Conservation (phyloP, 2,113 vertebrate species). For the Platichthys flesus region DNA sequence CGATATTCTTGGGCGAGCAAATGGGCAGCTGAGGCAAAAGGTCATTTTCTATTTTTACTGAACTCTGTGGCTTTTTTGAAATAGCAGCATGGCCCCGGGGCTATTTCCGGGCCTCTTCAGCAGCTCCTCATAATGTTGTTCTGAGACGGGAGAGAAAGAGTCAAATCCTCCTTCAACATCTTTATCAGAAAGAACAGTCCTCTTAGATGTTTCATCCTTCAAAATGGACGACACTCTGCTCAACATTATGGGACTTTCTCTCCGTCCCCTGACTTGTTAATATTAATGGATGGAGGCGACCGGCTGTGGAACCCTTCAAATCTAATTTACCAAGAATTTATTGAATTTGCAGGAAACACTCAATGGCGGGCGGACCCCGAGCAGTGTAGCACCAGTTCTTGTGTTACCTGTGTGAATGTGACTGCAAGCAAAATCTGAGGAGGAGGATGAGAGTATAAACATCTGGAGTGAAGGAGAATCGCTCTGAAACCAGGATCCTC, state of each 20-base stretch:
- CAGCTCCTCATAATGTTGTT: slow-evolving; percentile 39
- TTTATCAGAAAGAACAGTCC: background rate
- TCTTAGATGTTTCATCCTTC: background rate
- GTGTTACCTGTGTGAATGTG: slow-evolving; percentile 28
- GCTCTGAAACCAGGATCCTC: too few species aligned
- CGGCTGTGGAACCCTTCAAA: slow-evolving; percentile 31
- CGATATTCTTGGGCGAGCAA: background rate
- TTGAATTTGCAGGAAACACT: slow-evolving; percentile 56
- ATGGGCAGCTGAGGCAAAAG: slow-evolving; percentile 38
- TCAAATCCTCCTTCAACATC: background rate
- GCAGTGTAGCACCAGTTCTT: background rate
- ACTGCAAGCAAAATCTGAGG: background rate
- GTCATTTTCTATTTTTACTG: slow-evolving; percentile 56
- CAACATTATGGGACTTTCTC: slow-evolving; percentile 23
- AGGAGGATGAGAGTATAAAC: background rate
- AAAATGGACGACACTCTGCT: slow-evolving; percentile 29
- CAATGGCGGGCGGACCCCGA: background rate
- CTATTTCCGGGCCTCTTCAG: slow-evolving; percentile 67
- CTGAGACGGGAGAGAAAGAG: slow-evolving; percentile 21
- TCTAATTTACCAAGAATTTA: slow-evolving; percentile 56
- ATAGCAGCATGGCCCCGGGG: slow-evolving; percentile 59
- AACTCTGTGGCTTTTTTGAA: slow-evolving; percentile 67
- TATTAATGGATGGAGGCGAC: slow-evolving; percentile 21
- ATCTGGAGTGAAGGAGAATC: background rate
- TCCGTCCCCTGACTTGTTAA: slow-evolving; percentile 20